A percentile compares a stretch with the other conserved stretches of the same genome.
Evolutionary conservation across 2,888 invertebrate genomes (phyloP).

Genomic region (Theodoxus fluviatilis): DNA sequence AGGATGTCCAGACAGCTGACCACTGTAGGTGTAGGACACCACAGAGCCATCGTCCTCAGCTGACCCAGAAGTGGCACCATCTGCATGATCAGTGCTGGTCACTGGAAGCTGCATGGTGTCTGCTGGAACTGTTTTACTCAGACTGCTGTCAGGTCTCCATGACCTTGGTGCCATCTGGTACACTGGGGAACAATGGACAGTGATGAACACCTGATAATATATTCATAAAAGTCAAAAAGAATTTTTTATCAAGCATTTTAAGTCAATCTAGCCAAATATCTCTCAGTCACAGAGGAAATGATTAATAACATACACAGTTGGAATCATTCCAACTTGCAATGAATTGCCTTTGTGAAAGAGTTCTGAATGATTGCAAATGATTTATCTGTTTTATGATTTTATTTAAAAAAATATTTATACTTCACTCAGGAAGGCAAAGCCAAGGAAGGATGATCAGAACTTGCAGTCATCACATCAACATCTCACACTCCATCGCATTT

Average conservation of each 20-base stretch:
- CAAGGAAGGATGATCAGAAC: too few relatives aligned
- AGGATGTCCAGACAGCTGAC: constrained; percentile 31
- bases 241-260: not conserved
- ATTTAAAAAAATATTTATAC: too few relatives aligned
- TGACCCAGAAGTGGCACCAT: not conserved
- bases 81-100: not conserved
- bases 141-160: constrained; percentile 61
- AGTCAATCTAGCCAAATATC: too few relatives aligned
- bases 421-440: too few relatives aligned
- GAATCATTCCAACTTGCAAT: too few relatives aligned
- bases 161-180: constrained; percentile 61
- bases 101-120: constrained; percentile 19
- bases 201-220: not conserved
- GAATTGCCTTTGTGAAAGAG: too few relatives aligned
- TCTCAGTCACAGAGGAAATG: too few relatives aligned
- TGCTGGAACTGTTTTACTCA: constrained; percentile 33
- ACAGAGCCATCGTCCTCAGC: constrained; percentile 7
- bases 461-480: too few relatives aligned
- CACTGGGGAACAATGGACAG: constrained; percentile 41
- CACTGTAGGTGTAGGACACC: constrained; percentile 33
- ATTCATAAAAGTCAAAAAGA: not conserved
- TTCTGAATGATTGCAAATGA: too few relatives aligned
- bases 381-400: too few relatives aligned
- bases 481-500: too few relatives aligned
- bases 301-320: too few relatives aligned